These are phyloP conservation scores for Trimorus sp. DNA, from an alignment of 2,888 invertebrate species.

Conservation along the genomic window DNA sequence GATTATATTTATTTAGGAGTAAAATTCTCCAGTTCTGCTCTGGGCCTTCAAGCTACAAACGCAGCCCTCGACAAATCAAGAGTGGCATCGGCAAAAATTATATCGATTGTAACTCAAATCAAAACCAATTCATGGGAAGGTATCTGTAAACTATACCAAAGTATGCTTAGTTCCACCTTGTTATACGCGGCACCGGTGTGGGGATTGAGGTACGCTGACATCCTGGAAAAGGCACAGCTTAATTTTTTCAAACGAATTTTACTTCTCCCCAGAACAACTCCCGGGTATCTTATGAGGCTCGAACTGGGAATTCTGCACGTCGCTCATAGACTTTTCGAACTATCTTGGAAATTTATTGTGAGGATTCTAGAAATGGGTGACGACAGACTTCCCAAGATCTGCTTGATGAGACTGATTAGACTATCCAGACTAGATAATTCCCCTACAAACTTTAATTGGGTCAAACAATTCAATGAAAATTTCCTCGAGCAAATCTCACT, in stretches of 20 bases:
- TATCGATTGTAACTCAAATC: not conserved
- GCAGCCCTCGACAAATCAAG: slow-evolving; percentile 2
- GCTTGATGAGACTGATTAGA: not conserved
- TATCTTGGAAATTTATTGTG: not conserved
- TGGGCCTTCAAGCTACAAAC: not conserved
- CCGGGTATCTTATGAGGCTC: not conserved
- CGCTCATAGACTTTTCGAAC: not conserved
- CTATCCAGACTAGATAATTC: not conserved
- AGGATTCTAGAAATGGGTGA: not conserved
- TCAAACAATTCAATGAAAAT: not conserved
- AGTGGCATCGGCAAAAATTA: not conserved
- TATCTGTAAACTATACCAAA: not conserved
- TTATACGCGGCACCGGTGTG: not conserved
- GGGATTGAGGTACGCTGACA: slow-evolving; percentile 6
- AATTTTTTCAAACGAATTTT: slow-evolving; percentile 2
- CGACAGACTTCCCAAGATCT: not conserved
- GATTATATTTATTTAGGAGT: not conserved
- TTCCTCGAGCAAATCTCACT: too few species aligned
- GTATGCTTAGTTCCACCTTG: not conserved
- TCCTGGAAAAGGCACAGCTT: slow-evolving; percentile 8
- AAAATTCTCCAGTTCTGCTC: not conserved
- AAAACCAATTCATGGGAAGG: not conserved
- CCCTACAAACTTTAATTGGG: not conserved
- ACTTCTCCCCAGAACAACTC: not conserved
- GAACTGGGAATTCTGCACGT: not conserved